These are phyloP conservation scores for Aproaerema taeniolella DNA, from an alignment of 2,888 invertebrate species.

Conservation along the genomic window DNA sequence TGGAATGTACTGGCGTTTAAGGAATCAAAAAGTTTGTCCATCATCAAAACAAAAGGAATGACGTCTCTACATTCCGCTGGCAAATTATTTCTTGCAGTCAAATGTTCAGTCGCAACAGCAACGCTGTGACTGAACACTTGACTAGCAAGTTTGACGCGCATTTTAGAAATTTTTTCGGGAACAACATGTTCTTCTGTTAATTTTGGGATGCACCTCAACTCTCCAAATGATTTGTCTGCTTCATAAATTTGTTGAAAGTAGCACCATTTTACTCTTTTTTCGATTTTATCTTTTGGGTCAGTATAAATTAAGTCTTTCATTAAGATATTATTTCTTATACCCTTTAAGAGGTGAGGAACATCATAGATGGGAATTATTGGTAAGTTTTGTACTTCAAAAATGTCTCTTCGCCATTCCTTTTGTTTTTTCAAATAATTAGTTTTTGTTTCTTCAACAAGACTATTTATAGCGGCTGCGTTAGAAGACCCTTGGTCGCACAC, in stretches of 20 bases:
- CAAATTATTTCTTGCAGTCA: neutral
- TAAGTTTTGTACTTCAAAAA: neutral
- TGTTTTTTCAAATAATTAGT: constrained; percentile 13
- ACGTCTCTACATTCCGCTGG: neutral
- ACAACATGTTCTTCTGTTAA: constrained; percentile 1
- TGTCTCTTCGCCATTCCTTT: constrained; percentile 14
- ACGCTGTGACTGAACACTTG: constrained; percentile 6
- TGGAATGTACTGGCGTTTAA: constrained; percentile 15
- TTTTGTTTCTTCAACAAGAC: constrained; percentile 21
- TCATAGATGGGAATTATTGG: constrained; percentile 25
- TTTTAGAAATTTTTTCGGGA: neutral
- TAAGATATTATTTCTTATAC: constrained; percentile 24
- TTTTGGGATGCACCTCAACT: constrained; percentile 4
- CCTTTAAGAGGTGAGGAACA: constrained; percentile 27
- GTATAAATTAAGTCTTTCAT: constrained; percentile 19
- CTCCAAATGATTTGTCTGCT: constrained; percentile 11
- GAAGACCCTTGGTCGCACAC: constrained; percentile 27
- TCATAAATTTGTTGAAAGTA: constrained; percentile 4
- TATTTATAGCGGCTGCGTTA: constrained; percentile 24
- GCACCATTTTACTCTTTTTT: constrained; percentile 14
- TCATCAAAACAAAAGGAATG: constrained; percentile 6
- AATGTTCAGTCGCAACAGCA: neutral
- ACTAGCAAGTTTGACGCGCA: constrained; percentile 7
- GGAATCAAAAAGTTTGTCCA: constrained; percentile 21
- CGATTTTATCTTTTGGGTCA: no score